Evolutionary conservation across 2,888 invertebrate genomes (phyloP).

Genomic region (Tipula unca): DNA sequence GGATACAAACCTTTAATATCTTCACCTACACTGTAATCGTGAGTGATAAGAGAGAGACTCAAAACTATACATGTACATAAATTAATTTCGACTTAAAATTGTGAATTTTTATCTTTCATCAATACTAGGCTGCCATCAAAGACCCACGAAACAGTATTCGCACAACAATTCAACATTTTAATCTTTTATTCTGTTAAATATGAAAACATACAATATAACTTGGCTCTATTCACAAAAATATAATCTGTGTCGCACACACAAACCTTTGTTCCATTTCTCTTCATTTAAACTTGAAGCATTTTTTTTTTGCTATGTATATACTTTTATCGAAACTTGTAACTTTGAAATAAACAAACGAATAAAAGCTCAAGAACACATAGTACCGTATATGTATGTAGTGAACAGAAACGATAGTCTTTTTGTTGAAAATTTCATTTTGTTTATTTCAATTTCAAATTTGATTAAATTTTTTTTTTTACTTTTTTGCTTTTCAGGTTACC

Average conservation of each 20-base stretch:
- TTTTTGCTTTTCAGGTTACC: not conserved
- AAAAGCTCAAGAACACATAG: not conserved
- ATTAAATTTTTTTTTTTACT: not conserved
- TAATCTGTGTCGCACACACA: not conserved
- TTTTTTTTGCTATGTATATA: not conserved
- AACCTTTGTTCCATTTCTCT: not conserved
- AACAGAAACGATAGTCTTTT: not conserved
- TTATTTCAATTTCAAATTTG: conserved; percentile 14
- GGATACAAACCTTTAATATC: too few species aligned
- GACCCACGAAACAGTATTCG: too few species aligned
- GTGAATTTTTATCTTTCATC: too few species aligned
- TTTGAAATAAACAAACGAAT: not conserved
- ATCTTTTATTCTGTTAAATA: too few species aligned
- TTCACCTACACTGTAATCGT: too few species aligned
- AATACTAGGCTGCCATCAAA: too few species aligned
- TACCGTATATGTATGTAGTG: not conserved
- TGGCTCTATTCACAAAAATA: not conserved
- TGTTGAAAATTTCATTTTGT: not conserved
- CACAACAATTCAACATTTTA: too few species aligned
- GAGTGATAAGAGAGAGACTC: too few species aligned
- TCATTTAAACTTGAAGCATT: not conserved
- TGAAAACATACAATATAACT: not conserved
- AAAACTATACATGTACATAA: too few species aligned
- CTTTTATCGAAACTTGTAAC: not conserved
- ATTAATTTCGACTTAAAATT: too few species aligned